These are phyloP conservation scores for Agapostemon virescens DNA, from an alignment of 2,888 invertebrate genomes.

Conservation along the genomic window DNA sequence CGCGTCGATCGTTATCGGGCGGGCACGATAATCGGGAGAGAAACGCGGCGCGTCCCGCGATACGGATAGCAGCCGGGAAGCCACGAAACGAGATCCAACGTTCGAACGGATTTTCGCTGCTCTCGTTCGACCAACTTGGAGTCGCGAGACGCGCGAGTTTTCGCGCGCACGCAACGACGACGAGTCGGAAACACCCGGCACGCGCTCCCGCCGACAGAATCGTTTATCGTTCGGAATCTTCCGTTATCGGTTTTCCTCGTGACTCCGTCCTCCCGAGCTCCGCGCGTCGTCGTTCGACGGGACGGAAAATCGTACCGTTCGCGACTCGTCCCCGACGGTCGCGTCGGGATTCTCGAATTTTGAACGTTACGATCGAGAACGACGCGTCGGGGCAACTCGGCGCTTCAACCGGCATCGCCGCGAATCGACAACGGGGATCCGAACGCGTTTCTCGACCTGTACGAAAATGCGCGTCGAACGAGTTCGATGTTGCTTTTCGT, in stretches of 20 bases:
- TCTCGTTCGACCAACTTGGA: not conserved
- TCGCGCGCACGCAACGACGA: constrained; percentile 26
- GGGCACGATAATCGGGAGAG: constrained; percentile 39
- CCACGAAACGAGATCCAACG: too few species aligned
- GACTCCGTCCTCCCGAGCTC: not conserved
- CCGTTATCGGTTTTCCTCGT: constrained; percentile 25
- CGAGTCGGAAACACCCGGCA: too few species aligned
- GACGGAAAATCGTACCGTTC: not conserved
- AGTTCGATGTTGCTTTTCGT: not conserved
- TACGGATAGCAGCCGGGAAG: not conserved
- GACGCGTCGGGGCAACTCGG: too few species aligned
- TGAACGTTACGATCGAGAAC: too few species aligned
- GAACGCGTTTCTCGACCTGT: too few species aligned
- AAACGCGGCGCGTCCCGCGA: constrained; percentile 35
- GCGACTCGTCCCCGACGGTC: too few species aligned
- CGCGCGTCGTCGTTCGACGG: not conserved
- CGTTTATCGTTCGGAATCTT: constrained; percentile 19
- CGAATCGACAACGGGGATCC: too few species aligned
- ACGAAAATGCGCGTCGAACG: not conserved
- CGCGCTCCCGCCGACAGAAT: not conserved
- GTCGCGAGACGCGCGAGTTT: constrained; percentile 12
- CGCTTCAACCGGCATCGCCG: too few species aligned
- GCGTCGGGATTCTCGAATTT: not conserved
- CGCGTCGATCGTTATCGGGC: constrained; percentile 25
- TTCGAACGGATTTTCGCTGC: too few species aligned